Evolutionary conservation across 2,888 invertebrate genomes (phyloP).

Genomic region (Cepaea hortensis): DNA sequence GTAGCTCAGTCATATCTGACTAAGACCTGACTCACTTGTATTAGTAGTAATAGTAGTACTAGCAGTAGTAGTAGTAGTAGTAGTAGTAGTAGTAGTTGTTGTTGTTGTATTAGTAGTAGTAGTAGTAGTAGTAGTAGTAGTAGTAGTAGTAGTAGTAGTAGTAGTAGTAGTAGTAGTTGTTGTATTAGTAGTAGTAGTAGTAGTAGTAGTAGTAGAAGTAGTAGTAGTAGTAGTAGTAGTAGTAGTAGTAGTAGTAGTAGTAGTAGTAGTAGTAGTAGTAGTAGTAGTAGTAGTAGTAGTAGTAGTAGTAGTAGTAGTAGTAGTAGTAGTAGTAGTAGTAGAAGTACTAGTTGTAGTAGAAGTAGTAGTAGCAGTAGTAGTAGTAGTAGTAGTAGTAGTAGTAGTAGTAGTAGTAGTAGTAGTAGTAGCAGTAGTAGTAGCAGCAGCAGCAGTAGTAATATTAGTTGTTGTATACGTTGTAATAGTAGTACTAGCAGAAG

Average conservation of each 20-base stretch:
- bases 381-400: not conserved
- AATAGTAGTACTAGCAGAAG: not conserved
- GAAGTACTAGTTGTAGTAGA: not conserved
- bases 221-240: slow-evolving; percentile 8
- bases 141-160: slow-evolving; percentile 3
- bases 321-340: not conserved
- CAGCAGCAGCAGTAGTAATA: not conserved
- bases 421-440: slow-evolving; percentile 7
- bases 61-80: slow-evolving; percentile 17
- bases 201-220: not conserved
- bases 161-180: slow-evolving; percentile 7
- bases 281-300: not conserved
- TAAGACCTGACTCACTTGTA: not conserved
- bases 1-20: too few relatives aligned
- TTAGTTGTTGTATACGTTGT: too few relatives aligned
- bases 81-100: not conserved
- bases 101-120: not conserved
- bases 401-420: slow-evolving; percentile 1
- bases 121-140: slow-evolving; percentile 13
- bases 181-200: not conserved
- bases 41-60: not conserved
- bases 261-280: not conserved
- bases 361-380: slow-evolving; percentile 6
- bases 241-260: slow-evolving; percentile 11
- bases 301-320: slow-evolving; percentile 3